Evolutionary conservation across 2,888 invertebrate genomes (phyloP).

Genomic region (Phytoseiulus persimilis): DNA sequence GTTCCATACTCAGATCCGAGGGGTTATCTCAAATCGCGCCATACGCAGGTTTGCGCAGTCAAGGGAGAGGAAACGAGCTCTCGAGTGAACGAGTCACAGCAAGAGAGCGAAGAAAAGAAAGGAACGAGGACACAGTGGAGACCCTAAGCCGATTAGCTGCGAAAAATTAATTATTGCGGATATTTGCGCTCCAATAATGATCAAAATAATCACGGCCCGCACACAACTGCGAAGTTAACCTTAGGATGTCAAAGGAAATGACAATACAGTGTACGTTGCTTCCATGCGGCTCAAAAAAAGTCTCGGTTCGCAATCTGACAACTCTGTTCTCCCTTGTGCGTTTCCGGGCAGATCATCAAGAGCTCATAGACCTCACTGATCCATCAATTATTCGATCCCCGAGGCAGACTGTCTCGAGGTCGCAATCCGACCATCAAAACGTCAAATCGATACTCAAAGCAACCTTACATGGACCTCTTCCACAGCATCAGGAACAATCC

Average conservation of each 20-base stretch:
- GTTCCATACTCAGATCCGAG: neutral
- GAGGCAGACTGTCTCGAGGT: too few relatives aligned
- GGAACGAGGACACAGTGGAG: neutral
- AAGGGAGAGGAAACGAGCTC: neutral
- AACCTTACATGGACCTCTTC: too few relatives aligned
- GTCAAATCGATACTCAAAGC: too few relatives aligned
- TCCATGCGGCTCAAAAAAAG: neutral
- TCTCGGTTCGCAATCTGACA: too few relatives aligned
- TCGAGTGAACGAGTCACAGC: neutral
- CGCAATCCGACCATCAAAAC: too few relatives aligned
- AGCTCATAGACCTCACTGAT: too few relatives aligned
- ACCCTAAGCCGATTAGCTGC: conserved; percentile 6
- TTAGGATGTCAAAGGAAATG: neutral
- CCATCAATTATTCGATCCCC: too few relatives aligned
- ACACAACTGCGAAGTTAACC: neutral
- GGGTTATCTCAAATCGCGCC: neutral
- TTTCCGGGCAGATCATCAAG: too few relatives aligned
- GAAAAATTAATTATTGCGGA: conserved; percentile 38
- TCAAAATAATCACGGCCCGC: conserved; percentile 14
- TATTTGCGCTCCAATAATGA: conserved; percentile 38
- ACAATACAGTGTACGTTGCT: neutral
- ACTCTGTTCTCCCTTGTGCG: too few relatives aligned
- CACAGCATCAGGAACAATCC: too few relatives aligned
- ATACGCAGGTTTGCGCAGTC: neutral
- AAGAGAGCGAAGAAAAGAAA: conserved; percentile 7